Conservation (phyloP, 2,888 invertebrate genomes). For the Mesochorus sp. region DNA sequence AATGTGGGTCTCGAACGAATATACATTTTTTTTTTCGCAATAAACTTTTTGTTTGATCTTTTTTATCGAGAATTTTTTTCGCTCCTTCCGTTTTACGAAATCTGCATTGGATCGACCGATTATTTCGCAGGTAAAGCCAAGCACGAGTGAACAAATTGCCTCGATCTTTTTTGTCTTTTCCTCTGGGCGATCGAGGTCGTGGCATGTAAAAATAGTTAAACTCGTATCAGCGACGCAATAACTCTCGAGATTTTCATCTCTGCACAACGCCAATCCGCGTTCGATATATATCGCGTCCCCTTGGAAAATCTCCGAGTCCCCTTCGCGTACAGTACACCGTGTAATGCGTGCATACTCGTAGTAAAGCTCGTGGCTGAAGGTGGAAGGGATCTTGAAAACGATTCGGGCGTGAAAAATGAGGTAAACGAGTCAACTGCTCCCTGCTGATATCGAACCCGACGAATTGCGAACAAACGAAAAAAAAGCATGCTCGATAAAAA, state of each 20-base stretch:
- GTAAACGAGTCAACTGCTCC: conserved; percentile 1
- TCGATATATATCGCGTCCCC: conserved; percentile 18
- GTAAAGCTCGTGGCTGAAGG: neutral
- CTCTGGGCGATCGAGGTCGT: conserved; percentile 52
- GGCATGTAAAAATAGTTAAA: conserved; percentile 52
- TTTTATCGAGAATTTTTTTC: neutral
- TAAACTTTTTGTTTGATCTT: neutral
- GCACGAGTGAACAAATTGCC: conserved; percentile 30
- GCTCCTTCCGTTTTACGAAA: neutral
- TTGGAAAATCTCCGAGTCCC: neutral
- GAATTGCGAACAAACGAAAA: neutral
- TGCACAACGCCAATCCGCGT: no score
- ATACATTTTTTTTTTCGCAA: neutral
- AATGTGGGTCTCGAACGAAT: neutral
- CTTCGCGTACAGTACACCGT: neutral
- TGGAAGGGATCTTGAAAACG: conserved; percentile 35
- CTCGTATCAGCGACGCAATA: conserved; percentile 39
- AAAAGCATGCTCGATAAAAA: neutral
- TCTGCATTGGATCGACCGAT: neutral
- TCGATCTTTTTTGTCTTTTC: conserved; percentile 38
- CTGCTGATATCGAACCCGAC: no score
- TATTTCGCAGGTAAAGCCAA: conserved; percentile 1
- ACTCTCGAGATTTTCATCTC: conserved; percentile 35
- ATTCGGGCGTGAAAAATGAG: conserved; percentile 52
- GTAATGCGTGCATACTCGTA: neutral